A percentile compares a stretch with the other conserved stretches of the same genome.
Evolutionary conservation across 92 coral and sea anemone genomes (phyloP).

Genomic region (Siderastrea siderea): DNA sequence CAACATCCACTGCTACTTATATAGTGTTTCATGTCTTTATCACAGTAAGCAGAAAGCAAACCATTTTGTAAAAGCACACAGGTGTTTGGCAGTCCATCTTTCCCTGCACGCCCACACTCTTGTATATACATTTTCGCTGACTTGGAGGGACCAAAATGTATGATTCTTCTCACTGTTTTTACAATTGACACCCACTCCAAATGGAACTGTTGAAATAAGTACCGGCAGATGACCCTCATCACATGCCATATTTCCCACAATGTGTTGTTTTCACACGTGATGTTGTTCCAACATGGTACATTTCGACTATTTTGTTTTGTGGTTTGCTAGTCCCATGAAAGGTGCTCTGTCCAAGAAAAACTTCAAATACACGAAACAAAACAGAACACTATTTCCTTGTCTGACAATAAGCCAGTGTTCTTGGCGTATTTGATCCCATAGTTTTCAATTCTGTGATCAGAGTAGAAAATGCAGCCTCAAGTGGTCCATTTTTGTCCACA

Average conservation of each 20-base stretch:
- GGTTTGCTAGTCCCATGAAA: constrained; percentile 54
- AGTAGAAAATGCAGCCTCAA: constrained; percentile 60
- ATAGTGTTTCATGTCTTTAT: constrained; percentile 34
- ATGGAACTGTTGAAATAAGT: constrained; percentile 62
- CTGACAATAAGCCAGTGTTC: constrained; percentile 84
- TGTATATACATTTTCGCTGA: constrained; percentile 41
- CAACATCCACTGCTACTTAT: constrained; percentile 35
- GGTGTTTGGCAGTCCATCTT: constrained; percentile 40
- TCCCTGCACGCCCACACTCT: constrained; percentile 25
- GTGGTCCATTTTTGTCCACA: constrained; percentile 74
- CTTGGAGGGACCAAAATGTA: constrained; percentile 56
- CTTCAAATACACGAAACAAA: constrained; percentile 71
- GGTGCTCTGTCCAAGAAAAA: constrained; percentile 61
- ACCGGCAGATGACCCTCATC: constrained; percentile 74
- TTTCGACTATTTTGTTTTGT: constrained; percentile 70
- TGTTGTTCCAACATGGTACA: constrained; percentile 90
- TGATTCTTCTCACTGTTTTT: constrained; percentile 27
- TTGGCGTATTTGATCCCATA: constrained; percentile 56
- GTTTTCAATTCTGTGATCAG: constrained; percentile 65
- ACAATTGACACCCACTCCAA: constrained; percentile 10
- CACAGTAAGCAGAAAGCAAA: constrained; percentile 48
- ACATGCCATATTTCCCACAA: constrained; percentile 61
- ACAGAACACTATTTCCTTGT: constrained; percentile 84
- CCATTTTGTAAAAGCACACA: constrained; percentile 55
- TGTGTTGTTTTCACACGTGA: constrained; percentile 63